Evolutionary conservation across 2,113 vertebrate genomes (phyloP), one percentile per base, ranked within the genome.

Genomic region (Gallinago jamesoni): DNA sequence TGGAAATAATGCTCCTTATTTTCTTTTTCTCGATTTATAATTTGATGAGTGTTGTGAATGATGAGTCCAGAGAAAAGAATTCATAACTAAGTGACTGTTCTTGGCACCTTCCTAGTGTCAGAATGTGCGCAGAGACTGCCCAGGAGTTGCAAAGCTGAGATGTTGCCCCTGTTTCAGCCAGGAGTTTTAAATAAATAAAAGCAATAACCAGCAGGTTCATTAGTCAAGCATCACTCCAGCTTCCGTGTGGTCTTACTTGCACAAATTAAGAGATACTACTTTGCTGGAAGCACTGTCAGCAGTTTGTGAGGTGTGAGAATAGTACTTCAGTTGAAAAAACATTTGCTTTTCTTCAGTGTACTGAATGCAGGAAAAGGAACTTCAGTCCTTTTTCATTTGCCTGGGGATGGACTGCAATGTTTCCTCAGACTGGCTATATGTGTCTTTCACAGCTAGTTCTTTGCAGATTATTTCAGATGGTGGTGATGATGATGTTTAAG

Each of bases 391-490:
- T 87, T 62, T 69, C 12, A 6, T 92, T 96, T 94, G 47, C 59
- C 50, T 57, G 33, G 6, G 43, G 59, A 20, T 88, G 89, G 52
- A 62, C 48, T 53, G n/a, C 37, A 39, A 2, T 84, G 72, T 89
- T 79, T 85, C 56, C 41, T 35, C 64, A 66, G 73, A 15, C 67
- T 85, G 53, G n/a, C 69, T 47, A 2, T 50, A 28, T n/a, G 20
- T 39, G 57, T 90, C 67, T 84, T 86, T 67, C 39, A 45, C 4
- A 68, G 79, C 30, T 85, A 93, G 59, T 69, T 92, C 48, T 92
- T 94, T 78, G 80, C 55, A 92, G 12, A 91, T 92, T 91, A 56
- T 93, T 96, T 97, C 64, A 83, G 57, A 64, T 79, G 28, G 39
- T 76, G 84, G 1, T 23, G 18, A 48, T 79, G 48, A 75, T 95